Evolutionary conservation across 2,113 vertebrate genomes (phyloP).

Genomic region (Xenopus borealis): DNA sequence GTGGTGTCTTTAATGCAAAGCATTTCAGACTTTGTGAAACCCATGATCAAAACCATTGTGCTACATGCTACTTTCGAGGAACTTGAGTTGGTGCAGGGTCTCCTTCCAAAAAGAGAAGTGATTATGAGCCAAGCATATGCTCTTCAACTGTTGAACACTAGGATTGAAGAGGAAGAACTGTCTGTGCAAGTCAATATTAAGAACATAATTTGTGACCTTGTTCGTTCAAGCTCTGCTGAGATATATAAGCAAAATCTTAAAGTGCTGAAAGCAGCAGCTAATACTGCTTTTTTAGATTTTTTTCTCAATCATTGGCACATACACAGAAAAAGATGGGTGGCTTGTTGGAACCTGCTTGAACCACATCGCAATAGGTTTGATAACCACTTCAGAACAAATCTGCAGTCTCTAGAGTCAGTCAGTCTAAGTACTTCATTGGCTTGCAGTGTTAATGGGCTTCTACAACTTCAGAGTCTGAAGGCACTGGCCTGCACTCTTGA

Average conservation of each 20-base stretch:
- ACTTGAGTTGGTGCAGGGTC: constrained; percentile 25
- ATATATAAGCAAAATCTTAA: constrained; percentile 43
- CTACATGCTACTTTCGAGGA: constrained; percentile 12
- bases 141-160: constrained; percentile 29
- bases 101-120: constrained; percentile 36
- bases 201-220: constrained; percentile 39
- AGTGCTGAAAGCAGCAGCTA: constrained; percentile 20
- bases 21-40: constrained; percentile 30
- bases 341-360: constrained; percentile 40
- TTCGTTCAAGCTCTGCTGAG: constrained; percentile 16
- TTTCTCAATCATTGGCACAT: constrained; percentile 44
- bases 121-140: constrained; percentile 43
- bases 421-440: background rate
- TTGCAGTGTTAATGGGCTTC: constrained; percentile 5
- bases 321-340: constrained; percentile 37
- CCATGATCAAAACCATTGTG: constrained; percentile 19
- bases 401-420: constrained; percentile 22
- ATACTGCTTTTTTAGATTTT: constrained; percentile 24
- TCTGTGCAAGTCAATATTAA: background rate
- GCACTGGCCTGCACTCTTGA: constrained; percentile 8
- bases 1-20: constrained; percentile 45
- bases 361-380: constrained; percentile 27
- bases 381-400: constrained; percentile 27
- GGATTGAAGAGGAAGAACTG: constrained; percentile 5
- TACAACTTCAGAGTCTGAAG: constrained; percentile 30